Conservation (phyloP, 1,140 invertebrate genomes). For the Calosoma granatense region DNA sequence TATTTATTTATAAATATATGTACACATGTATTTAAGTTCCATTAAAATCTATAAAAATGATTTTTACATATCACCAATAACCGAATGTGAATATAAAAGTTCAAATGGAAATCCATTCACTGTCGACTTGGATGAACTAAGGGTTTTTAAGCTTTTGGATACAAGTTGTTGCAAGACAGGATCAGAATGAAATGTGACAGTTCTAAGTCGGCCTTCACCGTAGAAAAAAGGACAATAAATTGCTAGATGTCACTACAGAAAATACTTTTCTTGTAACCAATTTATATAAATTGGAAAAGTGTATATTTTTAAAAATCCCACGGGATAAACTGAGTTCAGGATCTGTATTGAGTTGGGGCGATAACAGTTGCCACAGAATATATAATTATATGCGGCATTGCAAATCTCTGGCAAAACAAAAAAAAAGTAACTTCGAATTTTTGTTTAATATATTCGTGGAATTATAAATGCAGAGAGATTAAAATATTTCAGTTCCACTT, state of each 20-base stretch:
- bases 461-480: too few species aligned
- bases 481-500: too few species aligned
- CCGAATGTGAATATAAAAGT: background rate
- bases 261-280: conserved; percentile 19
- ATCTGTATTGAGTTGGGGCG: background rate
- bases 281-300: conserved; percentile 27
- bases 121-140: background rate
- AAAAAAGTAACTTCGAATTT: background rate
- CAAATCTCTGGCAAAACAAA: background rate
- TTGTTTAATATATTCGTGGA: background rate
- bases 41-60: too few species aligned
- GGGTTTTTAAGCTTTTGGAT: background rate
- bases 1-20: background rate
- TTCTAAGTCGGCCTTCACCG: conserved; percentile 17
- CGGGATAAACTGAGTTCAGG: background rate
- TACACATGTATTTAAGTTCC: background rate
- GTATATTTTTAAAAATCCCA: conserved; percentile 20
- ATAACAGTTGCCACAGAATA: background rate
- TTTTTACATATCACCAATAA: too few species aligned
- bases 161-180: background rate
- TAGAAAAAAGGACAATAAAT: conserved; percentile 19
- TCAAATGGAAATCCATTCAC: background rate
- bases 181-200: conserved; percentile 25
- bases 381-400: background rate
- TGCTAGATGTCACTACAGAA: conserved; percentile 23